phyloP scores from a whole-genome alignment of 1,140 invertebrate species.

The Solen grandis region DNA sequence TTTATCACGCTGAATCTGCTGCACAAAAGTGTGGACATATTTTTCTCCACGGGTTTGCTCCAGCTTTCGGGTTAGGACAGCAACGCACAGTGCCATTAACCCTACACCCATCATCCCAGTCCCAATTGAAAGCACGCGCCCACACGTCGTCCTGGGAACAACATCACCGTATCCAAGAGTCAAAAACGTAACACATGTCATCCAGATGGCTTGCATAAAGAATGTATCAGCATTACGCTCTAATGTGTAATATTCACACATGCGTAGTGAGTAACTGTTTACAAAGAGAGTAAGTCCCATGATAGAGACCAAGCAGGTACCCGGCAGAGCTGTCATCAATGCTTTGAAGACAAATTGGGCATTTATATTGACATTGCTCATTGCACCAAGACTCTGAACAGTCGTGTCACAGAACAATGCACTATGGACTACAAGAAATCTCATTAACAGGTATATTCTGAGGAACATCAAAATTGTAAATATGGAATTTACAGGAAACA shows the following conservation, averaged over 20 bases:
- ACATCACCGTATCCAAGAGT: slow-evolving; percentile 79
- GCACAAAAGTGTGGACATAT: slow-evolving; percentile 76
- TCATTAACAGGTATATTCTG: slow-evolving; percentile 75
- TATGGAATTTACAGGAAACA: slow-evolving; percentile 72
- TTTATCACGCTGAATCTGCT: slow-evolving; percentile 73
- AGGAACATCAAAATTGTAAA: slow-evolving; percentile 78
- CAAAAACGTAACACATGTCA: slow-evolving; percentile 79
- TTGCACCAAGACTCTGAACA: slow-evolving; percentile 76
- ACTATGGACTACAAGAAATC: slow-evolving; percentile 77
- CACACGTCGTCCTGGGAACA: slow-evolving; percentile 78
- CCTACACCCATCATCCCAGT: slow-evolving; percentile 79
- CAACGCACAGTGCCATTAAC: slow-evolving; percentile 78
- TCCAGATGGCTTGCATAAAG: slow-evolving; percentile 75
- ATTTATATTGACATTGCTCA: slow-evolving; percentile 77
- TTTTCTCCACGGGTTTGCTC: slow-evolving; percentile 78
- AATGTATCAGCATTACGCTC: slow-evolving; percentile 54
- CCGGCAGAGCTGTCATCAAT: slow-evolving; percentile 77
- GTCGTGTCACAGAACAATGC: slow-evolving; percentile 77
- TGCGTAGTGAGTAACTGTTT: slow-evolving; percentile 74
- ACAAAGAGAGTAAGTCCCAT: slow-evolving; percentile 74
- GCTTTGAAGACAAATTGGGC: slow-evolving; percentile 79
- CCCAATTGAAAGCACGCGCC: slow-evolving; percentile 73
- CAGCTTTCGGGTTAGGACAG: slow-evolving; percentile 78
- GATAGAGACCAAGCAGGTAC: slow-evolving; percentile 69
- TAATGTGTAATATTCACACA: slow-evolving; percentile 69